These are phyloP conservation scores for Mythimna ferrago DNA, from an alignment of 2,888 invertebrate genomes.

Conservation along the genomic window DNA sequence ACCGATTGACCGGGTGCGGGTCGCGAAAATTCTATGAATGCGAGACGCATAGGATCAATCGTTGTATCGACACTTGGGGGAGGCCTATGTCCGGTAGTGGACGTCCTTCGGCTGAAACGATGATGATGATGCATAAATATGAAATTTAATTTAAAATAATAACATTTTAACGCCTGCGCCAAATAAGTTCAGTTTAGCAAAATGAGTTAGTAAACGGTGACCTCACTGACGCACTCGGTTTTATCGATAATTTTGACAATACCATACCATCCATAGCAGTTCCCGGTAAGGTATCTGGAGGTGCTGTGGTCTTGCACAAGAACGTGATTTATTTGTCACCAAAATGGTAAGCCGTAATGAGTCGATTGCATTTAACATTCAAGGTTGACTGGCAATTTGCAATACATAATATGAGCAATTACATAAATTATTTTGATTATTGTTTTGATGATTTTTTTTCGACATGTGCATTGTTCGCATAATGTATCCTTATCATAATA, in stretches of 20 bases:
- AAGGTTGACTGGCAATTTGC: conserved; percentile 43
- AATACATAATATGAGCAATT: conserved; percentile 13
- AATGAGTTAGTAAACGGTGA: neutral
- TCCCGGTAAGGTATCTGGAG: neutral
- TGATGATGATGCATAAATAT: too few species aligned
- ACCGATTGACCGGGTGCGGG: too few species aligned
- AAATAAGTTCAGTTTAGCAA: too few species aligned
- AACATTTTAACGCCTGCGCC: too few species aligned
- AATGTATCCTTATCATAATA: neutral
- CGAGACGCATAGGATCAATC: too few species aligned
- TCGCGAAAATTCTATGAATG: too few species aligned
- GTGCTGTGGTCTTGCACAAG: conserved; percentile 18
- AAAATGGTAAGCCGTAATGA: conserved; percentile 25
- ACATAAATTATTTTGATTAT: conserved; percentile 15
- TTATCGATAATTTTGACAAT: neutral
- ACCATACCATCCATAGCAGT: neutral
- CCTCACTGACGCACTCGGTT: neutral
- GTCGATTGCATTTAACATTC: conserved; percentile 38
- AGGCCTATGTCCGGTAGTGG: too few species aligned
- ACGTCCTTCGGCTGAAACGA: too few species aligned
- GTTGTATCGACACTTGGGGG: too few species aligned
- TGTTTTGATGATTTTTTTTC: neutral
- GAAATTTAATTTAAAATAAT: too few species aligned
- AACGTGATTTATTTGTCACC: conserved; percentile 37
- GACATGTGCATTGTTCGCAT: conserved; percentile 17